These are phyloP conservation scores for Platycercus adscitus DNA, from an alignment of 2,113 vertebrate species.

Conservation along the genomic window DNA sequence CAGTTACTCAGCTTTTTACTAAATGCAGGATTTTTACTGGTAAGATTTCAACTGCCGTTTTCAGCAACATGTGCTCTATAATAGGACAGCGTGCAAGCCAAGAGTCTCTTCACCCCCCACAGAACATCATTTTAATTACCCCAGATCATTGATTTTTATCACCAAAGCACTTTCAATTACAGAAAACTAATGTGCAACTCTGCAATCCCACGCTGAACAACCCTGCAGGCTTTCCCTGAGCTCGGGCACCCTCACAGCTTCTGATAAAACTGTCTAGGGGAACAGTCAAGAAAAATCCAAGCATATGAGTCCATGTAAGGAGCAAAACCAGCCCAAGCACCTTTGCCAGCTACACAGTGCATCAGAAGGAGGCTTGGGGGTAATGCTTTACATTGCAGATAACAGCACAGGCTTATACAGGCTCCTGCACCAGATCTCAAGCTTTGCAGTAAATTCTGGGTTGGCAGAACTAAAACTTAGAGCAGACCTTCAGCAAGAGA, in stretches of 20 bases:
- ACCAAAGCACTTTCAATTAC: conserved; percentile 39
- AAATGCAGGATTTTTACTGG: neutral
- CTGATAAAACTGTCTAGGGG: neutral
- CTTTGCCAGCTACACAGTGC: neutral
- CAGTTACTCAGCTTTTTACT: neutral
- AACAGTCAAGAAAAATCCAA: neutral
- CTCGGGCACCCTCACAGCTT: neutral
- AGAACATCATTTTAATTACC: conserved; percentile 38
- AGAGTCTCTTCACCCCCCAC: neutral
- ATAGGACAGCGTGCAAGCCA: neutral
- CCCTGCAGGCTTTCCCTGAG: neutral
- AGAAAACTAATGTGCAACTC: conserved; percentile 34
- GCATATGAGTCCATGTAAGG: neutral
- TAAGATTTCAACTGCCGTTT: neutral
- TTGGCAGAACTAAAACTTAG: neutral
- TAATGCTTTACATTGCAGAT: neutral
- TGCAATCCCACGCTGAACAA: neutral
- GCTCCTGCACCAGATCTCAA: neutral
- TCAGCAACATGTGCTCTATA: neutral
- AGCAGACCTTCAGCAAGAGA: neutral
- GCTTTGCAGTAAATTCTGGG: neutral
- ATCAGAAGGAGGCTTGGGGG: neutral
- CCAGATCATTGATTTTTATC: conserved; percentile 64
- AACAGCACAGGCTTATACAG: neutral
- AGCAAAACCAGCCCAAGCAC: neutral